Evolutionary conservation across 2,888 invertebrate genomes (phyloP), one percentile per base, ranked within the genome.

Genomic region (Noctuana brunneofusca): DNA sequence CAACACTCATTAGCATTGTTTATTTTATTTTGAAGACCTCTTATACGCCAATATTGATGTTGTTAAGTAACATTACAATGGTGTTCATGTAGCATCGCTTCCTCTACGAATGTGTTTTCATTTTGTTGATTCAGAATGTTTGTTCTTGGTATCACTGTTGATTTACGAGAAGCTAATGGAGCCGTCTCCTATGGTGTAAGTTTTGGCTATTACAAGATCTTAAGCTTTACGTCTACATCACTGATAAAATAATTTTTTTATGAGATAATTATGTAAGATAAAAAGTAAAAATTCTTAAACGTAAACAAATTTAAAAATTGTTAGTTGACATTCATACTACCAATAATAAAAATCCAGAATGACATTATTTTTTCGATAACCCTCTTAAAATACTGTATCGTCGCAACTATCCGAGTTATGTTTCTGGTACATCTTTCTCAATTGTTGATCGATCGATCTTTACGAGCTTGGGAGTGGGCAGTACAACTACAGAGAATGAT

Each of bases 1-100:
- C 84, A 85, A 75, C 75, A 73, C 79, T 86, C 85, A 87, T 86
- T 87, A 86, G 78, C 71, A 79, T 83, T 86, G 81, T 86, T 83
- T 85, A 81, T 83, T 85, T 85, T 83, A 74, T 77, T 83, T 82
- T 78, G 74, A 79, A 80, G 78, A 73, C 75, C 74, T 62, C 55
- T 24, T 48, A 56, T 49, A 62, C 48, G 62, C 55, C 54, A 62
- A 62, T 63, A 63, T 63, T 56, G 49, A 56, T 56, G 62, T 38
- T 49, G 55, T 56, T 63, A 63, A 63, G 62, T 63, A 56, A 63
- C 56, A 30, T 56, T 63, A 63, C 56, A 56, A 63, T 50, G 55
- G 27, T 38, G 38, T 38, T 49, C 62, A 14, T 62, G 62, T 62
- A 62, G 24, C 62, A 41, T 56, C 62, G 49, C 60, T 62, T 62